Conservation (phyloP, 2,113 vertebrate genomes). For the Oplegnathus fasciatus region DNA sequence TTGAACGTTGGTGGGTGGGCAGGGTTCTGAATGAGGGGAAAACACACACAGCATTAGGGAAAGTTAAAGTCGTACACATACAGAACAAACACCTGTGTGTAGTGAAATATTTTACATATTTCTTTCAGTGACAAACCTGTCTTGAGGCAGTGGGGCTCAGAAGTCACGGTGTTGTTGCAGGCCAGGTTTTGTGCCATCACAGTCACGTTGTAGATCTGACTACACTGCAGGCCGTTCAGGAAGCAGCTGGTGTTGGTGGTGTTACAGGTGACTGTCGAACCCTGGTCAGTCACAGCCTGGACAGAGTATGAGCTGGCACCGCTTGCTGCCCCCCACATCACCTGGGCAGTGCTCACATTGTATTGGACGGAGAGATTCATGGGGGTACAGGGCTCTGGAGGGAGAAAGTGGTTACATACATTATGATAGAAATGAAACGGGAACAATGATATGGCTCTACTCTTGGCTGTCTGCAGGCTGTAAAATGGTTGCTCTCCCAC, state of each 20-base stretch:
- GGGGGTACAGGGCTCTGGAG: slow-evolving; percentile 77
- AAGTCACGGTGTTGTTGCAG: slow-evolving; percentile 63
- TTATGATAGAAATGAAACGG: background rate
- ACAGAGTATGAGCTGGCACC: slow-evolving; percentile 72
- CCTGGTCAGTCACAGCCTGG: slow-evolving; percentile 66
- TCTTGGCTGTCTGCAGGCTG: background rate
- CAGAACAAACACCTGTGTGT: background rate
- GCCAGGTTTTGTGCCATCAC: slow-evolving; percentile 71
- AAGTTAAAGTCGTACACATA: no score
- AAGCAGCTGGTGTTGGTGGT: slow-evolving; percentile 69
- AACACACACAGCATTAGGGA: background rate
- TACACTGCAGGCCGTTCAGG: slow-evolving; percentile 70
- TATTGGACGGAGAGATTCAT: slow-evolving; percentile 62
- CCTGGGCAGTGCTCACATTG: slow-evolving; percentile 47
- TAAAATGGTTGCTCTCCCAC: background rate
- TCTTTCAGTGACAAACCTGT: slow-evolving; percentile 73
- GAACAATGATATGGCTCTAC: background rate
- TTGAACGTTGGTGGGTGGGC: slow-evolving; percentile 71
- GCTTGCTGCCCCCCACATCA: slow-evolving; percentile 66
- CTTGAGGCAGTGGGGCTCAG: slow-evolving; percentile 42
- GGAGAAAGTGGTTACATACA: no score
- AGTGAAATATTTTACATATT: background rate
- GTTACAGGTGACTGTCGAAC: slow-evolving; percentile 50
- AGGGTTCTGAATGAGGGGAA: slow-evolving; percentile 71
- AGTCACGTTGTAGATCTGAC: slow-evolving; percentile 77